Conservation (phyloP, 2,113 vertebrate species). For the Indicator indicator region DNA sequence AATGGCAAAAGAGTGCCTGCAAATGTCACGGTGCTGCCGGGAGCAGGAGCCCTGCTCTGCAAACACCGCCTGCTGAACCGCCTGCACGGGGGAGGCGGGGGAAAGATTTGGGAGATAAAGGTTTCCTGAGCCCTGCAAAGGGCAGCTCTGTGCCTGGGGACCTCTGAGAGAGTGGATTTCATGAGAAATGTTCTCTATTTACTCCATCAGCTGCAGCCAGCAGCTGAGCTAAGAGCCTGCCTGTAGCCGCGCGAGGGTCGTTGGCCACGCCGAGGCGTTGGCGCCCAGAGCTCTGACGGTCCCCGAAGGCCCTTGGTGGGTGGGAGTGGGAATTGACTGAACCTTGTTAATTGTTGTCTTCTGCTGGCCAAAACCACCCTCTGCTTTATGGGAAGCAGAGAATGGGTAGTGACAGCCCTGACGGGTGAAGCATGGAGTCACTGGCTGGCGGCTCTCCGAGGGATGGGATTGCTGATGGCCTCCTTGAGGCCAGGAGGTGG, state of each 20-base stretch:
- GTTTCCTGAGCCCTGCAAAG: not conserved
- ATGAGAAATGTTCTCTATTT: slow-evolving; percentile 25
- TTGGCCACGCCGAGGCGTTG: not conserved
- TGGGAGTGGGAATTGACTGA: not conserved
- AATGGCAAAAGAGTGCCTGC: not conserved
- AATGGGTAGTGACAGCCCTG: not conserved
- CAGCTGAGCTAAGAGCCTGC: slow-evolving; percentile 43
- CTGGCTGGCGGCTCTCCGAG: fast-evolving
- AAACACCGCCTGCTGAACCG: not conserved
- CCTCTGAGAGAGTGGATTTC: not conserved
- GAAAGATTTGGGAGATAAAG: not conserved
- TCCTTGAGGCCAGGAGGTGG: not conserved
- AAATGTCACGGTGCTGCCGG: not conserved
- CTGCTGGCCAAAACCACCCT: slow-evolving; percentile 4
- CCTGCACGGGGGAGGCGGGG: not conserved
- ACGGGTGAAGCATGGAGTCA: fast-evolving
- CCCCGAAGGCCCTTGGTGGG: not conserved
- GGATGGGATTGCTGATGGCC: not conserved
- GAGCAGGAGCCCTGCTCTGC: not conserved
- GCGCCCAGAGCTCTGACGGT: not conserved
- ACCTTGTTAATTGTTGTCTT: not conserved
- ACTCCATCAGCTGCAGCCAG: not conserved
- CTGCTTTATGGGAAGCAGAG: not conserved
- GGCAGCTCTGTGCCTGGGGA: not conserved
- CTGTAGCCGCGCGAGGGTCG: not conserved